Evolutionary conservation across 1,140 invertebrate species (phyloP).

Genomic region (Atta texana): DNA sequence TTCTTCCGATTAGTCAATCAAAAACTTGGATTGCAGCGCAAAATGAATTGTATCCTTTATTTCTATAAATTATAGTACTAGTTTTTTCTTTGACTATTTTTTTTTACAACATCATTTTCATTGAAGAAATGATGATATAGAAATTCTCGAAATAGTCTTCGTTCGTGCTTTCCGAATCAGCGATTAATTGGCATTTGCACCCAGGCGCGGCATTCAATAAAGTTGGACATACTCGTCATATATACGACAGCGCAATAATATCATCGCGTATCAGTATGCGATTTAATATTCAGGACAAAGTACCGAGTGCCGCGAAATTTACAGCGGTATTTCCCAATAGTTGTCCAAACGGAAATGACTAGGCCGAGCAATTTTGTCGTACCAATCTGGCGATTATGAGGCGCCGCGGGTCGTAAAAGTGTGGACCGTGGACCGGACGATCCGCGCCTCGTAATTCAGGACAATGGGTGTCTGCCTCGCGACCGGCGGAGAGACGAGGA

Average conservation of each 20-base stretch:
- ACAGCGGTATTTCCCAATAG: constrained; percentile 66
- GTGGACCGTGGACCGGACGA: constrained; percentile 46
- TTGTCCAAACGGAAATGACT: constrained; percentile 48
- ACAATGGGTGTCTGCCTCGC: constrained; percentile 60
- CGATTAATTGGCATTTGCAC: constrained; percentile 20
- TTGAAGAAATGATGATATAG: neutral
- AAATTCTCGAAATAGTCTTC: neutral
- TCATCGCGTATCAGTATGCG: constrained; percentile 24
- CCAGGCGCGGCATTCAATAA: neutral
- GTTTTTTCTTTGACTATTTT: neutral
- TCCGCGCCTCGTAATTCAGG: constrained; percentile 65
- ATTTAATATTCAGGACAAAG: constrained; percentile 67
- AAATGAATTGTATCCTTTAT: too few species aligned
- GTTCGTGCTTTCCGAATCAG: neutral
- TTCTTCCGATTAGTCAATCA: too few species aligned
- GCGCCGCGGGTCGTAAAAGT: constrained; percentile 58
- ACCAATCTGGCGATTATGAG: constrained; percentile 76
- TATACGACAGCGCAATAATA: constrained; percentile 24
- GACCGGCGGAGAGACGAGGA: neutral
- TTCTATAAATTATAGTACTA: neutral
- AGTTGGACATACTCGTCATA: neutral
- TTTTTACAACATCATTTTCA: too few species aligned
- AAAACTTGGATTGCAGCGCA: too few species aligned
- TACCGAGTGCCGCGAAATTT: constrained; percentile 64
- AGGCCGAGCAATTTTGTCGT: constrained; percentile 68